Base-by-base conservation (phyloP, 2,113 vertebrate genomes). In the Bufo bufo region DNA sequence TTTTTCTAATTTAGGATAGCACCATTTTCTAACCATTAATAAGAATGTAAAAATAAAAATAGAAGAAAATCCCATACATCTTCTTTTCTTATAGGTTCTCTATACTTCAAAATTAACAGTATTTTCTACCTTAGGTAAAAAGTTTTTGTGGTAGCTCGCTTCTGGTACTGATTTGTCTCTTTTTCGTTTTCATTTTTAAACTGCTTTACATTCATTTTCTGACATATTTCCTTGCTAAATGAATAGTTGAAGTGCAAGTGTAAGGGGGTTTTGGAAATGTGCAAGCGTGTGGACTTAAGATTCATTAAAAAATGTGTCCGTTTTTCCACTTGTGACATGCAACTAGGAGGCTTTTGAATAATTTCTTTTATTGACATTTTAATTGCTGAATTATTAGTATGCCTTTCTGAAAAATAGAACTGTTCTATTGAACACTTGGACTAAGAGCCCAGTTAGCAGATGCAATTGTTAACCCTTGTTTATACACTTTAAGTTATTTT, bases 181-280 rank as follows among this genome's bases (percentile, higher is more conserved):
- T 69, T 23, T 23, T 69, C 4, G 23, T 10, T 23, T 20, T 20
- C 7, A 7, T n/a, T 69, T 69, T 23, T 61, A 61, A 61, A 69
- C n/a, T 23, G 65, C 65, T 69, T 69, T 69, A 23, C 65, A 69
- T 69, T 69, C 65, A 69, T 69, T 69, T 69, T 69, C 65, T 69
- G 65, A 69, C 65, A 69, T 69, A 23, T 69, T 69, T 69, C 11
- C n/a, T 33, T 33, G 65, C 65, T 23, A 23, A 69, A 69, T 69
- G 65, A 69, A 23, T 6, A 69, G 65, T 69, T 69, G n/a, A 69
- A 69, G 65, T 69, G 65, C 63, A 69, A 69, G 65, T 10, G 65
- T 69, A 69, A 69, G 65, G n/a, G n/a, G 65, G 65, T 23, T 69
- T 69, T 69, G n/a, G n/a, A 69, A 69, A 69, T 69, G 65, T 69